Evolutionary conservation across 2,888 invertebrate species (phyloP), one percentile per base, ranked within the genome.

Genomic region (Phragmatobia fuliginosa): DNA sequence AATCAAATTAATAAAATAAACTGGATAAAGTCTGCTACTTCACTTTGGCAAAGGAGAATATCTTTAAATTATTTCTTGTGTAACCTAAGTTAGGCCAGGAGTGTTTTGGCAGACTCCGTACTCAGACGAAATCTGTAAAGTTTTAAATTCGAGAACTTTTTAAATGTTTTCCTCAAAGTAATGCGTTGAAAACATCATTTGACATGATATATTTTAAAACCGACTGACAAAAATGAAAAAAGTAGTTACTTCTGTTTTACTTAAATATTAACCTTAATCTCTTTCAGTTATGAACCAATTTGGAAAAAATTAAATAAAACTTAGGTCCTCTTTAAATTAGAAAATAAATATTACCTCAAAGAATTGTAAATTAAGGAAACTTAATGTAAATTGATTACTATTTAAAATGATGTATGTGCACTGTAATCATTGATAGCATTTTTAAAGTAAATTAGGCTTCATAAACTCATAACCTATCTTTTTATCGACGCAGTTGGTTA

Each of bases 21-120:
- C n/a, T 28, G 45, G 18, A 45, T 3, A 5, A 25, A 58, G 3
- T 31, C 38, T 68, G 62, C 73, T 71, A 68, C 72, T 76, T 64
- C 52, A 67, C 62, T 80, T 79, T 82, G 63, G 60, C 72, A 77
- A 77, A 70, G 77, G 66, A 69, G 70, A 74, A 69, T 75, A 73
- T 72, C 67, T 65, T 68, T 67, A 65, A 77, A 73, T 74, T 73
- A 73, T 77, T 71, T 67, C 65, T 65, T 72, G 63, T 73, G 68
- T 70, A 75, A 79, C 68, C 64, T 70, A 49, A 74, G 62, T 70
- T 63, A 66, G 62, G 62, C 62, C 65, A 68, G 66, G 78, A 82
- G 80, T 73, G 66, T 82, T 77, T 77, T 81, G 78, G 74, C 80
- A 82, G 64, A 64, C 66, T 33, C 58, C 56, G 72, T 62, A 52